Evolutionary conservation across 2,797 vertebrate genomes (phyloP), one percentile per base, ranked within the genome.

Genomic region (Vespertilio murinus): DNA sequence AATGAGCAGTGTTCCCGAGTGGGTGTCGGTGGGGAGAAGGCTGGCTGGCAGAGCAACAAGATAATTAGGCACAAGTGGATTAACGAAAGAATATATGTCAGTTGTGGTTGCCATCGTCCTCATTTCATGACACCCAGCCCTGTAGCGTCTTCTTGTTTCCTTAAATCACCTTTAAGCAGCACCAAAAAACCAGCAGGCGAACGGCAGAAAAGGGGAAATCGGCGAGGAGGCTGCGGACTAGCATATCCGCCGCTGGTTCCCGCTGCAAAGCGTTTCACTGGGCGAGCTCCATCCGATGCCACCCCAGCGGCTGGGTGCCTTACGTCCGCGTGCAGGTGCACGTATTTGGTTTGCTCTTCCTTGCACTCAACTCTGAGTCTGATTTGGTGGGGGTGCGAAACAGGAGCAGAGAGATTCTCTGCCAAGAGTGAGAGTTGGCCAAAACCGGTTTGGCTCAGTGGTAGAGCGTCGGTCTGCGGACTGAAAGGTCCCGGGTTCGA

Each of bases 21-120:
- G 17, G 73, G 49, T 33, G 90, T 22, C 54, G 84, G 40, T 30
- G 14, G 88, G 45, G 93, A 61, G 88, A 16, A 45, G 79, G 79
- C 85, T 33, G 77, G 40, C 35, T 79, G 1, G 71, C 94, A 80
- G 9, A 75, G 94, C 86, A 89, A 59, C 90, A 56, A 30, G 96
- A 91, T 77, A 69, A 90, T 95, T 49, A 94, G 93, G 80, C n/a
- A 79, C 94, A 71, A 93, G 1, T 28, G 91, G 90, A 85, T 95
- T 79, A 95, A 47, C 83, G 38, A 5, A 67, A 49, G 91, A 79
- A 2, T 25, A 28, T 81, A 70, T 79, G 94, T 85, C 92, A 81
- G 94, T 49, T 56, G 69, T 2, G 3, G 81, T 18, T 8, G 84
- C 33, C 2, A 0, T 11, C 11, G 6, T 17, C 71, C 80, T 73